Conservation (phyloP, 2,888 invertebrate species). For the Cyrtodaria siliqua region DNA sequence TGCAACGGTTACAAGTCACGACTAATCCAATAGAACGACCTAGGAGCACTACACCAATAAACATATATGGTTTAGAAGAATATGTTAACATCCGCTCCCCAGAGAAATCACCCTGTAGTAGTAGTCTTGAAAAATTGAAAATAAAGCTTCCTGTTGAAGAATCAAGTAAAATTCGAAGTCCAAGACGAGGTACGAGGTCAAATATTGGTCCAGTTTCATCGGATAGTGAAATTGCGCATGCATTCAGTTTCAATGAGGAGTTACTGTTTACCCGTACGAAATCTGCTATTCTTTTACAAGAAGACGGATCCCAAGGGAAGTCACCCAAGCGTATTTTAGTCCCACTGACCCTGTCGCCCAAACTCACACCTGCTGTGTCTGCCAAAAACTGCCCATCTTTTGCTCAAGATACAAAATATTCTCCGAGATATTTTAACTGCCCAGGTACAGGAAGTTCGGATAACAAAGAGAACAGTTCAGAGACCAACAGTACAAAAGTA, state of each 20-base stretch:
- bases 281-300: constrained; percentile 77
- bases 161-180: constrained; percentile 67
- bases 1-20: constrained; percentile 79
- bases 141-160: constrained; percentile 80
- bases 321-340: constrained; percentile 79
- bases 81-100: constrained; percentile 79
- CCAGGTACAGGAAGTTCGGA: constrained; percentile 18
- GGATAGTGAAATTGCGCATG: constrained; percentile 49
- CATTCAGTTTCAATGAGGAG: constrained; percentile 79
- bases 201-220: constrained; percentile 32
- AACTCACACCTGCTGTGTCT: constrained; percentile 69
- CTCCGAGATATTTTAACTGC: constrained; percentile 28
- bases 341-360: constrained; percentile 79
- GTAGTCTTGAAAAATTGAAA: constrained; percentile 76
- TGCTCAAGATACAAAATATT: constrained; percentile 18
- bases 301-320: constrained; percentile 66
- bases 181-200: constrained; percentile 58
- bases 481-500: not conserved
- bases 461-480: not conserved
- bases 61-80: constrained; percentile 79
- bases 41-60: constrained; percentile 80
- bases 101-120: constrained; percentile 66
- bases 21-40: constrained; percentile 80
- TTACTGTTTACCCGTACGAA: constrained; percentile 79
- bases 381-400: constrained; percentile 25